Evolutionary conservation across 2,888 invertebrate genomes (phyloP), one percentile per base, ranked within the genome.

Genomic region (Drosophila monieri): DNA sequence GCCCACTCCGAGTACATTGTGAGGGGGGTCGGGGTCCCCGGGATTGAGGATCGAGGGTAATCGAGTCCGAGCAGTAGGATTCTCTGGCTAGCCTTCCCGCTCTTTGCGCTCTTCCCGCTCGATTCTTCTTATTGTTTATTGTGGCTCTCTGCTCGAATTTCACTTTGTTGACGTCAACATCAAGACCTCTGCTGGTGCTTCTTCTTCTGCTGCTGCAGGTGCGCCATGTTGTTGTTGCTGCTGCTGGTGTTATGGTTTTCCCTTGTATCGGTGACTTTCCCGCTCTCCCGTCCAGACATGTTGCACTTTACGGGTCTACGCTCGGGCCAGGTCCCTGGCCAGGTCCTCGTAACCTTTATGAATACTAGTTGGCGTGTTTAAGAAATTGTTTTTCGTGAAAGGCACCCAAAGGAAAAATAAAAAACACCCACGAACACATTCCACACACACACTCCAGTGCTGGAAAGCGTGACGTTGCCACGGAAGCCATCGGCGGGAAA

Each of bases 1-100:
- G 93, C 92, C 93, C 93, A 93, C 85, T 93, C 93, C 39, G 93
- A 92, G 88, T 93, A 93, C 93, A 93, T 93, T 3, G n/a, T 57
- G 30, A 0, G 9, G 14, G 35, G n/a, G 6, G 6, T 10, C 6
- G 35, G 35, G 35, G n/a, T 35, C 2, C 6, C 6, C 35, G n/a
- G n/a, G n/a, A 35, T 14, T 35, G 2, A 1, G 35, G n/a, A n/a
- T 35, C n/a, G 35, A 14, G 6, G 6, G 35, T 6, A n/a, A 35
- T 35, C n/a, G 14, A 27, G 27, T 6, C 14, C 15, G 18, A 12
- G 48, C 27, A 12, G 18, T 6, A 32, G 49, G 32, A 18, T 41
- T 39, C 48, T 25, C 12, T 14, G 25, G 48, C 39, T 12, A 14
- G 47, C 47, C 14, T 1, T 47, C 27, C 14, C 15, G 14, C 12